These are phyloP conservation scores for Anolis sagrei DNA, from an alignment of 2,113 vertebrate genomes.

Conservation along the genomic window DNA sequence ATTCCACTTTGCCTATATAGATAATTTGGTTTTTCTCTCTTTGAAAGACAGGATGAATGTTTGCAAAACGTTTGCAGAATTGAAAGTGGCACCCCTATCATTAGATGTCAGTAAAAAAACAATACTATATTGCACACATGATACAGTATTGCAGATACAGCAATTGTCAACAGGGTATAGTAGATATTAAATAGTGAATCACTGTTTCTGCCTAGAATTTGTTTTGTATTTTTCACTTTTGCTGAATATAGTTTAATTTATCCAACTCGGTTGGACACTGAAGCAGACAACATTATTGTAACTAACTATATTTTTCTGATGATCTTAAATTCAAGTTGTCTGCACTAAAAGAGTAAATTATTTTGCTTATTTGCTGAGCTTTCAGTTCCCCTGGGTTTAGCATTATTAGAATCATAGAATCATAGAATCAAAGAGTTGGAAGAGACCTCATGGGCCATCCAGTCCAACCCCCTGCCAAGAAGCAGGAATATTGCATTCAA, in stretches of 20 bases:
- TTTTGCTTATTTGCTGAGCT: slow-evolving; percentile 43
- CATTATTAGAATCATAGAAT: too few relatives aligned
- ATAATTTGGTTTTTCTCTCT: neutral
- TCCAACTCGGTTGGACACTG: neutral
- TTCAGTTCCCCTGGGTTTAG: slow-evolving; percentile 58
- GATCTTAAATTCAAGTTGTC: slow-evolving; percentile 37
- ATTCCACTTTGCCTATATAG: neutral
- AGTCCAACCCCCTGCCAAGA: too few relatives aligned
- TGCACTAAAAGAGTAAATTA: slow-evolving; percentile 61
- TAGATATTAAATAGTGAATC: neutral
- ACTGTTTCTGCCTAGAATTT: neutral
- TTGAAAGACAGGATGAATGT: neutral
- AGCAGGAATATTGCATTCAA: too few relatives aligned
- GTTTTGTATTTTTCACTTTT: neutral
- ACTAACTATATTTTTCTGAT: slow-evolving; percentile 21
- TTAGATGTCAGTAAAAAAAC: neutral
- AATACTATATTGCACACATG: neutral
- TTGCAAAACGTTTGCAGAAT: neutral
- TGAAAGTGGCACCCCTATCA: neutral
- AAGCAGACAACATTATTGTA: neutral
- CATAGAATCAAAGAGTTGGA: too few relatives aligned
- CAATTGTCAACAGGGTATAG: neutral
- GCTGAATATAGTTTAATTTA: neutral
- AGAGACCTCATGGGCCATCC: too few relatives aligned
- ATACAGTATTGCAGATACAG: too few relatives aligned